Evolutionary conservation across 2,888 invertebrate species (phyloP), one percentile per base, ranked within the genome.

Genomic region (Macrophya alboannulata): DNA sequence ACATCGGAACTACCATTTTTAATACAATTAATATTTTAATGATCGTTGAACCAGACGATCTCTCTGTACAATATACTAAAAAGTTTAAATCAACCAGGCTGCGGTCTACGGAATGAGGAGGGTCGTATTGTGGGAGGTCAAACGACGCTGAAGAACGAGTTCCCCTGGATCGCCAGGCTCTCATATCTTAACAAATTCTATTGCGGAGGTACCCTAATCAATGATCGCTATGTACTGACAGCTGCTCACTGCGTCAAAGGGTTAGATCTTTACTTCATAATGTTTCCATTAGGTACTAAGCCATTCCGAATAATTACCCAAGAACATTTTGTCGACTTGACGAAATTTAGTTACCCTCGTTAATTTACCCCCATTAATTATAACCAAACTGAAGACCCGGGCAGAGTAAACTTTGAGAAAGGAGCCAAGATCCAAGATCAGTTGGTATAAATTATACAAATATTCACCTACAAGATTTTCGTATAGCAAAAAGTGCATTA

Each of bases 211-310:
- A 97, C 97, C 94, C 95, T 98, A 87, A 97, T 98, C 93, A 98
- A 97, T 91, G 98, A 98, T 94, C 95, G 97, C 94, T 98, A 98
- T 90, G 98, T 98, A 37, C 94, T 98, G 76, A 97, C 98, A 0
- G 98, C 98, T 0, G 98, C 98, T 0, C 98, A 98, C 93, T 98
- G 98, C 92, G 97, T 98, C 86, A 97, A 97, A 95, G 98, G 98
- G 97, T 97, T 94, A 94, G 94, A 87, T 87, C 37, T 59, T 85
- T 71, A 31, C 10, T 81, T 21, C 12, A 31, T 81, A 5, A 59
- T 59, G 6, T 37, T 25, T 2, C n/a, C 25, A 4, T 48, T 4
- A 48, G 25, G 15, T 48, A n/a, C 21, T 5, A 21, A 45, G 48
- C 25, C 48, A 25, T 48, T 21, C 25, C 21, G 21, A 40, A 4